A percentile compares a stretch with the other conserved stretches of the same genome.
Conservation (phyloP, 2,113 vertebrate species). For the Piprites chloris region DNA sequence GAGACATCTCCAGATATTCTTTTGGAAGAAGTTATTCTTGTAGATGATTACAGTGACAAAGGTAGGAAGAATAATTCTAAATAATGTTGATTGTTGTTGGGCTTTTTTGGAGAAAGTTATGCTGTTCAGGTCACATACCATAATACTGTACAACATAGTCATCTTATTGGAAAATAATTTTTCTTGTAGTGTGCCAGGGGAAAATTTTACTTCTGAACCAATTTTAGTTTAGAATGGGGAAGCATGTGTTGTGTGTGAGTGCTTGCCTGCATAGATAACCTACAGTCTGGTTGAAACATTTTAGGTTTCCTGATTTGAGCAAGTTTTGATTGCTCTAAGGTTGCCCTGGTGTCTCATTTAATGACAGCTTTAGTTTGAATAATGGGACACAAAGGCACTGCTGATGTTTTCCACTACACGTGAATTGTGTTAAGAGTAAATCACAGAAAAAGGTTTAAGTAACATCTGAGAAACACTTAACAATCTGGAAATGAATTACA, state of each 20-base stretch:
- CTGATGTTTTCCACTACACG: neutral
- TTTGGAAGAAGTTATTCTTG: slow-evolving; percentile 90
- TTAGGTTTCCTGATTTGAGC: neutral
- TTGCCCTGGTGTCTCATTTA: neutral
- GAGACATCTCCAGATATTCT: slow-evolving; percentile 93
- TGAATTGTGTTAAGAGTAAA: neutral
- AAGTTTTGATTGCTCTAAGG: neutral
- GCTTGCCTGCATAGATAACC: neutral
- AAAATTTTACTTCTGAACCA: neutral
- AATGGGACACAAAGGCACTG: neutral
- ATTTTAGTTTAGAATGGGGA: neutral
- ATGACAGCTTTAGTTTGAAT: neutral
- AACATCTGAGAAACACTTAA: neutral
- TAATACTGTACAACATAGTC: neutral
- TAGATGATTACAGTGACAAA: slow-evolving; percentile 96
- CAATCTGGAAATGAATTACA: neutral
- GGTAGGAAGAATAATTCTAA: slow-evolving; percentile 69
- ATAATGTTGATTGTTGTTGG: neutral
- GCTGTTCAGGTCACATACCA: neutral
- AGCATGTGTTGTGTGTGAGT: neutral
- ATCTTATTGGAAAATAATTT: neutral
- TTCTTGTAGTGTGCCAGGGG: neutral
- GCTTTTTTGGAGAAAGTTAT: neutral
- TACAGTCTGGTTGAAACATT: neutral
- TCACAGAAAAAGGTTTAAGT: neutral